phyloP scores from a whole-genome alignment of 1,140 invertebrate genomes.

The Samia ricini region DNA sequence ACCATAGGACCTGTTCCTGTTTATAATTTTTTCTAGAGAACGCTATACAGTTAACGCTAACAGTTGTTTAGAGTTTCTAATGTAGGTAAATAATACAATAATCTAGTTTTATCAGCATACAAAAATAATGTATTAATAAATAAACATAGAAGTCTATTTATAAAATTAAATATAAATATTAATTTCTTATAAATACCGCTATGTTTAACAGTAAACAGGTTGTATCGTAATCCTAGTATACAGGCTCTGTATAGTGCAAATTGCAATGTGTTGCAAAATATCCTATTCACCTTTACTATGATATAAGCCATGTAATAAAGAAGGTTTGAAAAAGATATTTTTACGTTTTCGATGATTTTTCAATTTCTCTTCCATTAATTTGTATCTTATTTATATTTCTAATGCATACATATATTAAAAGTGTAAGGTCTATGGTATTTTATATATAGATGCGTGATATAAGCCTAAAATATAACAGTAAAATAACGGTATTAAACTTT shows the following conservation, averaged over 20 bases:
- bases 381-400: too few relatives aligned
- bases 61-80: background rate
- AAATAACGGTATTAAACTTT: too few relatives aligned
- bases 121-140: background rate
- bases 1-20: too few relatives aligned
- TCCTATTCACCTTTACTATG: background rate
- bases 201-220: background rate
- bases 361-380: background rate
- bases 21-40: too few relatives aligned
- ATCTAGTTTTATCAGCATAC: background rate
- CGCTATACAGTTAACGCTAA: too few relatives aligned
- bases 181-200: background rate
- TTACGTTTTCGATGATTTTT: conserved; percentile 11
- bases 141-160: background rate
- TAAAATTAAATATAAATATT: background rate
- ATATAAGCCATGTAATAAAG: background rate
- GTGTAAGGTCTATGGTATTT: too few relatives aligned
- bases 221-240: background rate
- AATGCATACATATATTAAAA: too few relatives aligned
- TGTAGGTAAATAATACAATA: background rate
- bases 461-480: too few relatives aligned
- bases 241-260: background rate
- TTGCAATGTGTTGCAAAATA: background rate
- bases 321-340: background rate
- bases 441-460: too few relatives aligned